These are phyloP conservation scores for Psittacus erithacus DNA, from an alignment of 2,113 vertebrate genomes.

Conservation along the genomic window DNA sequence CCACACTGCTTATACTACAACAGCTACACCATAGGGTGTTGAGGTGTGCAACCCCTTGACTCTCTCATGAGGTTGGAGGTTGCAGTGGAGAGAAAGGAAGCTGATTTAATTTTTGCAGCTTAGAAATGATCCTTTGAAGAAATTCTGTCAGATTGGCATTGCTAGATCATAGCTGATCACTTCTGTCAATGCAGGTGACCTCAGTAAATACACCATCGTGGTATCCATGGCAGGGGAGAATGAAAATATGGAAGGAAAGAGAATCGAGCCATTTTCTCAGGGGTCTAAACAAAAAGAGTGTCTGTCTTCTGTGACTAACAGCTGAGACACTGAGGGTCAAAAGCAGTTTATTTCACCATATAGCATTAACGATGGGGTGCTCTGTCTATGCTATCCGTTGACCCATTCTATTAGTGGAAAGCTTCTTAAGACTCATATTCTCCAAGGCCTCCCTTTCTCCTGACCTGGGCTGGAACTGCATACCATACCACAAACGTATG, in stretches of 20 bases:
- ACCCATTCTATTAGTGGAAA: slow-evolving; percentile 45
- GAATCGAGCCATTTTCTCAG: not conserved
- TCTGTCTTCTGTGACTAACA: not conserved
- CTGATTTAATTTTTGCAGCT: not conserved
- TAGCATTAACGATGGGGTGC: not conserved
- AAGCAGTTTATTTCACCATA: slow-evolving; percentile 62
- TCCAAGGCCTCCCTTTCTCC: slow-evolving; percentile 67
- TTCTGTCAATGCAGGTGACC: not conserved
- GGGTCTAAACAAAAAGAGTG: not conserved
- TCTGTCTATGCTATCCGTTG: slow-evolving; percentile 53
- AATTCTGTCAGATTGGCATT: not conserved
- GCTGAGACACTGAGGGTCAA: not conserved
- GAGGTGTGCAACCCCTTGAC: not conserved
- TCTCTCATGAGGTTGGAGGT: not conserved
- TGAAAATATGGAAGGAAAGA: not conserved
- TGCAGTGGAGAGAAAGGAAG: not conserved
- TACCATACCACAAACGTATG: slow-evolving; percentile 51
- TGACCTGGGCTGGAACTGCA: slow-evolving; percentile 70
- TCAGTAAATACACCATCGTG: not conserved
- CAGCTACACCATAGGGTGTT: not conserved
- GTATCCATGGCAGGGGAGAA: rapidly evolving
- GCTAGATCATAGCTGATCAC: not conserved
- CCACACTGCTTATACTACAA: not conserved
- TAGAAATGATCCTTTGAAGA: not conserved
- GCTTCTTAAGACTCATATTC: slow-evolving; percentile 65